These are phyloP conservation scores for Ptyas mucosa DNA, from an alignment of 2,113 vertebrate genomes.

Conservation along the genomic window DNA sequence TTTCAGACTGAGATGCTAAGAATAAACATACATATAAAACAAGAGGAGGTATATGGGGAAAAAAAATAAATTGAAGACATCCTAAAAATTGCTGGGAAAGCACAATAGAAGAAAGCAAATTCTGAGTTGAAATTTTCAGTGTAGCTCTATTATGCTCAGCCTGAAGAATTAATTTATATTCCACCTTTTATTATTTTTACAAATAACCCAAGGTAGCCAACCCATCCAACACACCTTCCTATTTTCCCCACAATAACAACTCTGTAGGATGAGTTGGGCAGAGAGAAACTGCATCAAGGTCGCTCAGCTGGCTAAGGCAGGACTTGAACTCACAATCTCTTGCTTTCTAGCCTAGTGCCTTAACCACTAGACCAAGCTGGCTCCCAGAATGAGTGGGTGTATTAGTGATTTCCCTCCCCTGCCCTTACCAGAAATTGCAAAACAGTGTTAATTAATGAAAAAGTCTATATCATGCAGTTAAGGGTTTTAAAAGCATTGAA, in stretches of 20 bases:
- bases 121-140: not conserved
- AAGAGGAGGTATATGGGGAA: not conserved
- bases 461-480: not conserved
- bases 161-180: not conserved
- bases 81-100: not conserved
- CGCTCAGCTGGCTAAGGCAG: not conserved
- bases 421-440: not conserved
- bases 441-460: not conserved
- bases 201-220: not conserved
- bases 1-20: not conserved
- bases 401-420: not conserved
- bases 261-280: not conserved
- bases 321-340: not conserved
- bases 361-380: not conserved
- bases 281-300: not conserved
- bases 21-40: not conserved
- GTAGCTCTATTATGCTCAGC: not conserved
- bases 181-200: not conserved
- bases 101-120: not conserved
- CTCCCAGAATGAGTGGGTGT: not conserved
- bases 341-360: not conserved
- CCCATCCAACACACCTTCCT: not conserved
- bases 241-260: not conserved
- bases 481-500: not conserved
- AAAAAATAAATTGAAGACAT: not conserved